Evolutionary conservation across 2,797 vertebrate species (phyloP), one percentile per base, ranked within the genome.

Genomic region (Vireo griseus): DNA sequence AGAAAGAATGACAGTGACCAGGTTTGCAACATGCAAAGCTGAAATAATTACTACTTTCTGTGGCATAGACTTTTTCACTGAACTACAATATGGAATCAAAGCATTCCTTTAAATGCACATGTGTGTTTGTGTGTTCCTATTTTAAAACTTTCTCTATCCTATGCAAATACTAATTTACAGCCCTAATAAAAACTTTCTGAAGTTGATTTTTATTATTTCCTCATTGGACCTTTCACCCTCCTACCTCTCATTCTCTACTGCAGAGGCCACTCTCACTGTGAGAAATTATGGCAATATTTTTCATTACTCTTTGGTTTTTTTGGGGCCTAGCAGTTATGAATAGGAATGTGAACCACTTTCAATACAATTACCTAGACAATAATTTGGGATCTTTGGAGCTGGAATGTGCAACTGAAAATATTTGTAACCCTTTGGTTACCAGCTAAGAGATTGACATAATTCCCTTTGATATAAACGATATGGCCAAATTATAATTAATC

Each of bases 1-100:
- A 95, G 88, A 63, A 95, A 97, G 80, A 92, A 77, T 94, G 95
- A 97, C 93, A 92, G 95, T 89, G 96, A 93, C 92, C 92, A 94
- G 72, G 93, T 94, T 96, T 94, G 89, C 92, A 94, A 82, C 77
- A 94, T 89, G 88, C 62, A 88, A 93, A 95, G 86, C 86, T 2
- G 25, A 84, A 91, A 92, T 92, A 77, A 95, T 96, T 96, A 63
- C 79, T 80, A 93, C 76, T 92, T 88, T 88, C 81, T 48, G 73
- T 48, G 80, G 65, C 80, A 77, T 16, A 58, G 83, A 67, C 58
- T 84, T 94, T 96, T 90, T 79, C 90, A 82, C 86, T 86, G 67
- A 93, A 82, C 58, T 50, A 39, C 5, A 5, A 77, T 51, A 67
- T 9, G 57, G 54, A 89, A 78, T 58, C 19, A 15, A 95, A 74